phyloP scores from a whole-genome alignment of 2,113 vertebrate genomes.

The Nipponia nippon region DNA sequence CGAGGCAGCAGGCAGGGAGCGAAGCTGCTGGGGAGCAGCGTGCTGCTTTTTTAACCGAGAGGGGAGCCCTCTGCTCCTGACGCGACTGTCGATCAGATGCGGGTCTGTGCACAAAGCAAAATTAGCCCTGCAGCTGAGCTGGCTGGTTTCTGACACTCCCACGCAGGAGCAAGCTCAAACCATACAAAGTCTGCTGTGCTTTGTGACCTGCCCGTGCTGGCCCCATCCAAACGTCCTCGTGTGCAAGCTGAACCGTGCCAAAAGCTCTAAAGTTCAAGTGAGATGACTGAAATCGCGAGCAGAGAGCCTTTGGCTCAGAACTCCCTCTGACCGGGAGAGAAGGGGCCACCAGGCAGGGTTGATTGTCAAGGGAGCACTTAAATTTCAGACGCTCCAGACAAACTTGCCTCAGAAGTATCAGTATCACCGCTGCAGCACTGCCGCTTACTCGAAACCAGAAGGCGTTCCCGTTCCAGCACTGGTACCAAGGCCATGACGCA shows the following conservation, averaged over 20 bases:
- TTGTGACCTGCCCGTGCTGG: not conserved
- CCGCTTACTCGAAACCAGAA: not conserved
- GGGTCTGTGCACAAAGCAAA: not conserved
- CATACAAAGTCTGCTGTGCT: not conserved
- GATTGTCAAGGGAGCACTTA: not conserved
- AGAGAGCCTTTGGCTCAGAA: not conserved
- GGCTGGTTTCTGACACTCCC: not conserved
- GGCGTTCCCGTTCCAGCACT: accelerated
- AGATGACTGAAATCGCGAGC: not conserved
- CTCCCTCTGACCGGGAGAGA: not conserved
- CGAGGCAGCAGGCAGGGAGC: not conserved
- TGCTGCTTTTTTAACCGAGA: not conserved
- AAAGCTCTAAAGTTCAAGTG: not conserved
- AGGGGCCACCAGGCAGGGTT: not conserved
- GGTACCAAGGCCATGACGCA: not conserved
- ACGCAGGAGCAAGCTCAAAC: accelerated
- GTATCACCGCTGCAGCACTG: accelerated
- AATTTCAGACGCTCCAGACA: not conserved
- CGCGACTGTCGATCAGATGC: accelerated
- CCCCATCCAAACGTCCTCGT: not conserved
- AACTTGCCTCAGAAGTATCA: accelerated
- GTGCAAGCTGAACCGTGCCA: not conserved
- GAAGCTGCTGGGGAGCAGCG: not conserved
- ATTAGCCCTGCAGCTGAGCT: not conserved
- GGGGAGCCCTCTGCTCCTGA: not conserved